Percentiles rank a stretch among this genome's conserved stretches.
Evolutionary conservation across 2,113 vertebrate species (phyloP).

Genomic region (Syngnathus scovelli): DNA sequence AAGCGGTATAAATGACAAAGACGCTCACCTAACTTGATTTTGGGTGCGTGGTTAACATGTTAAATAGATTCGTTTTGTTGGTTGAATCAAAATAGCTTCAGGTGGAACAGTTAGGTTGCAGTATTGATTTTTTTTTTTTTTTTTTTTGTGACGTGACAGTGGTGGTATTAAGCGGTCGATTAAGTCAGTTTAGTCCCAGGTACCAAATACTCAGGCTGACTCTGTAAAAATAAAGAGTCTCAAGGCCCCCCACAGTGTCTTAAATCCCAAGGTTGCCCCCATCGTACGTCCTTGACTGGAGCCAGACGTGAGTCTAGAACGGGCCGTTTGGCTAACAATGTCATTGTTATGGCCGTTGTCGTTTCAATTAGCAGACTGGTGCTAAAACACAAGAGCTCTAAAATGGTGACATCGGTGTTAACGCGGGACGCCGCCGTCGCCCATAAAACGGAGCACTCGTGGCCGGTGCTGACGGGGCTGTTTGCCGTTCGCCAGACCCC

Average conservation of each 20-base stretch:
- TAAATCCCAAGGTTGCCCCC: slow-evolving; percentile 65
- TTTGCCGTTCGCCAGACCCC: slow-evolving; percentile 56
- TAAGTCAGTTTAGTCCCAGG: neutral
- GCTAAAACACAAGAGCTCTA: slow-evolving; percentile 71
- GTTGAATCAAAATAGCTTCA: neutral
- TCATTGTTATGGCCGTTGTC: slow-evolving; percentile 73
- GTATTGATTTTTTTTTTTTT: too few species aligned
- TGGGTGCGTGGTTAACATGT: neutral
- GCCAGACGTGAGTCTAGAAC: slow-evolving; percentile 64
- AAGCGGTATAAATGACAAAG: slow-evolving; percentile 42
- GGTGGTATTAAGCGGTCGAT: neutral
- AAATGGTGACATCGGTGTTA: slow-evolving; percentile 60
- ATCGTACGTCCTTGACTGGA: slow-evolving; percentile 67
- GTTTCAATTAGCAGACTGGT: slow-evolving; percentile 71
- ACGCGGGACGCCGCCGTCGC: slow-evolving; percentile 56
- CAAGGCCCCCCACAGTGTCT: slow-evolving; percentile 26
- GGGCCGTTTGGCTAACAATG: slow-evolving; percentile 67
- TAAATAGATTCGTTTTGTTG: neutral
- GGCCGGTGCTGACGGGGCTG: slow-evolving; percentile 59
- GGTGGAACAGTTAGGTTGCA: too few species aligned
- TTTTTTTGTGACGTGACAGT: neutral
- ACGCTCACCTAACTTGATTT: slow-evolving; percentile 45
- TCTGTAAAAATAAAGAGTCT: slow-evolving; percentile 10
- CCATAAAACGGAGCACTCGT: slow-evolving; percentile 63
- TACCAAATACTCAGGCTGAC: neutral